Percentiles rank a stretch among this genome's conserved stretches.
These are phyloP conservation scores for Thunnus thynnus DNA, from an alignment of 2,113 vertebrate genomes.

Conservation along the genomic window DNA sequence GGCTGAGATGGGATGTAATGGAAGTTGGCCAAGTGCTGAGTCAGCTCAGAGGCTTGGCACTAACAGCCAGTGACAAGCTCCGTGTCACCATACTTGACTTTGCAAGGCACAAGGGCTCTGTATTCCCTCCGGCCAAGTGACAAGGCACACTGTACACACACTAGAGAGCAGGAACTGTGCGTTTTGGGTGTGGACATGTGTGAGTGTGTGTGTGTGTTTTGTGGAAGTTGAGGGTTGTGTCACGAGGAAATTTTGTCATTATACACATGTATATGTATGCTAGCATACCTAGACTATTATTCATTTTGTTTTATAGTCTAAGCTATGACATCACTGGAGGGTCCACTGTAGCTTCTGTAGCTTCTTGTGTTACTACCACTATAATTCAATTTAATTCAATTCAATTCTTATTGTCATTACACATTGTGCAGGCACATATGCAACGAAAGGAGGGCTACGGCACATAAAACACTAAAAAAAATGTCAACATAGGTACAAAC, in stretches of 20 bases:
- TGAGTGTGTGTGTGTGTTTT: constrained; percentile 2
- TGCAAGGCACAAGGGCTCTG: constrained; percentile 29
- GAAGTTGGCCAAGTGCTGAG: constrained; percentile 55
- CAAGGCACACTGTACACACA: constrained; percentile 13
- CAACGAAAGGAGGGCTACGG: too few species aligned
- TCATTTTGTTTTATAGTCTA: not conserved
- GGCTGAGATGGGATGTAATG: constrained; percentile 23
- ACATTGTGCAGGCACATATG: too few species aligned
- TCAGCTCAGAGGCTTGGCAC: constrained; percentile 45
- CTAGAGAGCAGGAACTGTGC: constrained; percentile 2
- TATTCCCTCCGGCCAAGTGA: not conserved
- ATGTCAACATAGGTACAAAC: too few species aligned
- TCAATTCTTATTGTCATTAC: too few species aligned
- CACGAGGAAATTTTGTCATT: constrained; percentile 14
- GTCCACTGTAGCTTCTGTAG: not conserved
- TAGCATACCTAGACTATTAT: not conserved
- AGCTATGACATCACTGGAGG: not conserved
- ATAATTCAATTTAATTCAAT: too few species aligned
- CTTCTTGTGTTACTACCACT: not conserved
- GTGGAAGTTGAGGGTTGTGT: constrained; percentile 27
- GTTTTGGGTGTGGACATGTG: not conserved
- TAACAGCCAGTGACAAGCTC: constrained; percentile 73
- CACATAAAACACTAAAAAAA: too few species aligned
- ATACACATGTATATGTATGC: not conserved
- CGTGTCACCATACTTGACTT: constrained; percentile 56